Evolutionary conservation across 1,140 invertebrate species (phyloP).

Genomic region (Amyelois transitella): DNA sequence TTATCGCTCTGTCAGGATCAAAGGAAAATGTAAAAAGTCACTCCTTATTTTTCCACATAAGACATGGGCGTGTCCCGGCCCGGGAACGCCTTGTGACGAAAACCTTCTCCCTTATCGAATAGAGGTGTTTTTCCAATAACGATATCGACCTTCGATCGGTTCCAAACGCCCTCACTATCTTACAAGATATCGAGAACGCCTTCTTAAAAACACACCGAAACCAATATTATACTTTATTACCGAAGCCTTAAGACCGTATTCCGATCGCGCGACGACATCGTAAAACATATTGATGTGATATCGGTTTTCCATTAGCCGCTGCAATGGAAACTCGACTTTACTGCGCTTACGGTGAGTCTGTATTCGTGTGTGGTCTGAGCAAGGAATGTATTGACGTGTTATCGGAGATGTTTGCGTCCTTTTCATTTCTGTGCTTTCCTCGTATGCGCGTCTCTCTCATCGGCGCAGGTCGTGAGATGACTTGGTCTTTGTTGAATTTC

Average conservation of each 20-base stretch:
- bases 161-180: conserved; percentile 70
- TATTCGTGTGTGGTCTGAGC: conserved; percentile 27
- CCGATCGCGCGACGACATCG: conserved; percentile 20
- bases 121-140: conserved; percentile 66
- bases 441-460: conserved; percentile 55
- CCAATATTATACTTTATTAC: conserved; percentile 35
- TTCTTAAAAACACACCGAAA: conserved; percentile 47
- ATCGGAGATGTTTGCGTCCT: conserved; percentile 62
- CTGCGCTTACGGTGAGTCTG: conserved; percentile 6
- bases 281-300: conserved; percentile 71
- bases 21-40: conserved; percentile 43
- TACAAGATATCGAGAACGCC: conserved; percentile 70
- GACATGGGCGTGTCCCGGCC: conserved; percentile 56
- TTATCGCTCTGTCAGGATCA: conserved; percentile 32
- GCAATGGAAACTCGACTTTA: conserved; percentile 30
- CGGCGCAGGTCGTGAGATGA: conserved; percentile 54
- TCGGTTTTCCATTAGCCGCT: conserved; percentile 69
- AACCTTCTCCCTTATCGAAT: conserved; percentile 44
- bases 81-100: conserved; percentile 50
- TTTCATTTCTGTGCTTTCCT: conserved; percentile 38
- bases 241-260: conserved; percentile 19
- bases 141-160: conserved; percentile 64
- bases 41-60: conserved; percentile 51
- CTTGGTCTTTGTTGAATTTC: conserved; percentile 52
- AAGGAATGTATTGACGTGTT: conserved; percentile 73